Evolutionary conservation across 1,140 invertebrate genomes (phyloP).

Genomic region (Telenomus remus): DNA sequence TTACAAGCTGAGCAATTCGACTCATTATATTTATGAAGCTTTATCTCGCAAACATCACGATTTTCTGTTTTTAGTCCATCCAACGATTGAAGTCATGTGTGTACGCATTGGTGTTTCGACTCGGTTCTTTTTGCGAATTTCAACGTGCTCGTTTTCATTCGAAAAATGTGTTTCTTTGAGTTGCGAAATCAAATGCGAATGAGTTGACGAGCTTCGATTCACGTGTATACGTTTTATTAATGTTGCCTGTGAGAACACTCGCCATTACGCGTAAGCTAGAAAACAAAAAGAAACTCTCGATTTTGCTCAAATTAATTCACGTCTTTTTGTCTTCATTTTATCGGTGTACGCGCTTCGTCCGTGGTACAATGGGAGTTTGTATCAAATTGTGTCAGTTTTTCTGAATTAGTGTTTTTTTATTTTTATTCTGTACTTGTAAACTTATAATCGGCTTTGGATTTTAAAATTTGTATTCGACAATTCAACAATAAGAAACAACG

Average conservation of each 20-base stretch:
- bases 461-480: not conserved
- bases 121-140: too few relatives aligned
- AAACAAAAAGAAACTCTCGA: constrained; percentile 5
- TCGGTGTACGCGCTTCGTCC: constrained; percentile 1
- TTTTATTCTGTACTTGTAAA: constrained; percentile 17
- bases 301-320: constrained; percentile 24
- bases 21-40: too few relatives aligned
- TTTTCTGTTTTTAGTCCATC: too few relatives aligned
- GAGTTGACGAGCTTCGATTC: not conserved
- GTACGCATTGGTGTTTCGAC: too few relatives aligned
- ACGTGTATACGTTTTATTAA: constrained; percentile 6
- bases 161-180: too few relatives aligned
- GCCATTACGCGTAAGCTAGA: constrained; percentile 10
- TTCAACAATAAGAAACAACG: not conserved
- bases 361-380: too few relatives aligned
- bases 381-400: too few relatives aligned
- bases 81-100: too few relatives aligned
- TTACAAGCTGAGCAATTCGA: not conserved
- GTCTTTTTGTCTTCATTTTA: constrained; percentile 14
- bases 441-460: not conserved
- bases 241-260: constrained; percentile 12
- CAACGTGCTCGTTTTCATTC: too few relatives aligned
- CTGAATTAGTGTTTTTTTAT: constrained; percentile 16
- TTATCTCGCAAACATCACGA: too few relatives aligned
- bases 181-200: too few relatives aligned